Percentiles rank a stretch among this genome's conserved stretches.
Evolutionary conservation across 1,140 invertebrate species (phyloP).

Genomic region (Aphis gossypii): DNA sequence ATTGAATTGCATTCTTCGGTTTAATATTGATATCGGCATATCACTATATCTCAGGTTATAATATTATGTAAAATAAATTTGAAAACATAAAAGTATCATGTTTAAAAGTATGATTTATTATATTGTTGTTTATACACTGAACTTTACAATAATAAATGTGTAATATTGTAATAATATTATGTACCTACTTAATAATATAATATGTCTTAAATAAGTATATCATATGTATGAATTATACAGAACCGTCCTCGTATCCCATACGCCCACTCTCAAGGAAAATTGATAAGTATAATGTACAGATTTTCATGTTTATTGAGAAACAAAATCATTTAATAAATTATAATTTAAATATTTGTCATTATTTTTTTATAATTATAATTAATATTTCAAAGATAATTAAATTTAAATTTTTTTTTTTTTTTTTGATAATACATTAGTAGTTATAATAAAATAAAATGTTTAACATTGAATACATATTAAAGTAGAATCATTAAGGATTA

Average conservation of each 20-base stretch:
- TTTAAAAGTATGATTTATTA: not conserved
- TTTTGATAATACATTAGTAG: too few relatives aligned
- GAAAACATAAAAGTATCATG: not conserved
- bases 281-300: not conserved
- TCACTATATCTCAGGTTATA: not conserved
- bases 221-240: not conserved
- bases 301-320: not conserved
- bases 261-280: not conserved
- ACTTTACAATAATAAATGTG: not conserved
- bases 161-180: too few relatives aligned
- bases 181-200: not conserved
- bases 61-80: constrained; percentile 6
- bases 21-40: not conserved
- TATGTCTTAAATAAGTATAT: not conserved
- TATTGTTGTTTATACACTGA: not conserved
- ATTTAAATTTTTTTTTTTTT: too few relatives aligned
- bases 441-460: too few relatives aligned
- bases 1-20: not conserved
- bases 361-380: too few relatives aligned
- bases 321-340: too few relatives aligned
- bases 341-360: too few relatives aligned
- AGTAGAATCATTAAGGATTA: too few relatives aligned
- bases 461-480: too few relatives aligned
- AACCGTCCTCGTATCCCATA: not conserved
- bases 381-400: too few relatives aligned